Percentiles rank a stretch among this genome's conserved stretches.
These are phyloP conservation scores for Procambarus virginalis DNA, from an alignment of 1,140 invertebrate genomes.

Conservation along the genomic window DNA sequence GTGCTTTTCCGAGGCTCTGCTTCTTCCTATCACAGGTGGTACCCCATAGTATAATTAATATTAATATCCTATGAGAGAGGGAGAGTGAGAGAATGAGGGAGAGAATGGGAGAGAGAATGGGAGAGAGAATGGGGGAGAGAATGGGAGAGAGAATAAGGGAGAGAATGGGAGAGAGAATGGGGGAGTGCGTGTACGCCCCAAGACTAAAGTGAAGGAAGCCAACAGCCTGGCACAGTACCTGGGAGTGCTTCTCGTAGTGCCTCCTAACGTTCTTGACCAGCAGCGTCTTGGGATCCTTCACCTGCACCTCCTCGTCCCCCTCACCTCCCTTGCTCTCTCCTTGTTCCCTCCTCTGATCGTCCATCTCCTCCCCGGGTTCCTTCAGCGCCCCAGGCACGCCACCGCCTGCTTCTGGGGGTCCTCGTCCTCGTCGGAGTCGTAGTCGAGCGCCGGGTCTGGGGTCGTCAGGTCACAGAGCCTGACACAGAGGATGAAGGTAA, in stretches of 20 bases:
- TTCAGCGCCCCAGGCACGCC: neutral
- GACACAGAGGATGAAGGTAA: neutral
- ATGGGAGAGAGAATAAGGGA: no score
- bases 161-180: no score
- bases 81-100: no score
- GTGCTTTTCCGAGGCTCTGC: no score
- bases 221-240: neutral
- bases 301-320: conserved; percentile 26
- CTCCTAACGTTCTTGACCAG: conserved; percentile 40
- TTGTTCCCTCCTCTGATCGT: neutral
- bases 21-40: no score
- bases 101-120: no score
- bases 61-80: no score
- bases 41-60: no score
- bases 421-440: conserved; percentile 48
- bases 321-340: neutral
- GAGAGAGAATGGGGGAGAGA: no score
- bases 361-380: neutral
- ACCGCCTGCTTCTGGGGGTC: conserved; percentile 2
- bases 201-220: no score
- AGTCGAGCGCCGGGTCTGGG: conserved; percentile 32
- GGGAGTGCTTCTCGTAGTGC: conserved; percentile 20
- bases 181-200: no score
- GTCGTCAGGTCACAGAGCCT: conserved; percentile 29
- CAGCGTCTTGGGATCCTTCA: conserved; percentile 20